These are phyloP conservation scores for Syngnathoides biaculeatus DNA, from an alignment of 2,113 vertebrate genomes.

Conservation along the genomic window DNA sequence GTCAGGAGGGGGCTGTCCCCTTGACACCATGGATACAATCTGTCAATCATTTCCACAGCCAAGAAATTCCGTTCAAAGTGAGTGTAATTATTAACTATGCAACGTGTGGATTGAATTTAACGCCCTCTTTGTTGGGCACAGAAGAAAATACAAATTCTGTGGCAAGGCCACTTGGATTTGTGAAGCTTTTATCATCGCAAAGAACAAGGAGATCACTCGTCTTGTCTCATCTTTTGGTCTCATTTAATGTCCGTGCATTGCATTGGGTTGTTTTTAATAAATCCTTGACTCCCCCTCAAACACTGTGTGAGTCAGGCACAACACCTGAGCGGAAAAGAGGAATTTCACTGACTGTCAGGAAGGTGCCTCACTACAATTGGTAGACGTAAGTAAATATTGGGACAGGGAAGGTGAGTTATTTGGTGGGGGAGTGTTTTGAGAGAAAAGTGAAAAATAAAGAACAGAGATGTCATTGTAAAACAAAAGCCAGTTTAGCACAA, in stretches of 20 bases:
- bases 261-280: conserved; percentile 2
- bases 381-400: neutral
- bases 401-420: neutral
- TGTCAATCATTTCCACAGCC: conserved; percentile 71
- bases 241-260: conserved; percentile 25
- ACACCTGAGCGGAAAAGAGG: neutral
- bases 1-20: conserved; percentile 62
- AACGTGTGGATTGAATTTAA: conserved; percentile 61
- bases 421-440: neutral
- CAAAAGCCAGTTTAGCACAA: no score
- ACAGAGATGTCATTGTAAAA: no score
- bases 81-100: conserved; percentile 72
- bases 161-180: conserved; percentile 44
- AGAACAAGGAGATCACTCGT: conserved; percentile 37
- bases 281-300: conserved; percentile 2
- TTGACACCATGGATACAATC: conserved; percentile 64
- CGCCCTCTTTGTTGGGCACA: conserved; percentile 45
- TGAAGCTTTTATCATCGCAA: conserved; percentile 36
- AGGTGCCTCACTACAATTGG: neutral
- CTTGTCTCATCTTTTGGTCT: conserved; percentile 33
- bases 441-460: no score
- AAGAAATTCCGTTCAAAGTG: conserved; percentile 67
- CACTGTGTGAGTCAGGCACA: neutral
- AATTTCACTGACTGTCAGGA: neutral
- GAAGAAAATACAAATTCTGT: conserved; percentile 44